Evolutionary conservation across 2,113 vertebrate species (phyloP), one percentile per base, ranked within the genome.

Genomic region (Paralichthys olivaceus): DNA sequence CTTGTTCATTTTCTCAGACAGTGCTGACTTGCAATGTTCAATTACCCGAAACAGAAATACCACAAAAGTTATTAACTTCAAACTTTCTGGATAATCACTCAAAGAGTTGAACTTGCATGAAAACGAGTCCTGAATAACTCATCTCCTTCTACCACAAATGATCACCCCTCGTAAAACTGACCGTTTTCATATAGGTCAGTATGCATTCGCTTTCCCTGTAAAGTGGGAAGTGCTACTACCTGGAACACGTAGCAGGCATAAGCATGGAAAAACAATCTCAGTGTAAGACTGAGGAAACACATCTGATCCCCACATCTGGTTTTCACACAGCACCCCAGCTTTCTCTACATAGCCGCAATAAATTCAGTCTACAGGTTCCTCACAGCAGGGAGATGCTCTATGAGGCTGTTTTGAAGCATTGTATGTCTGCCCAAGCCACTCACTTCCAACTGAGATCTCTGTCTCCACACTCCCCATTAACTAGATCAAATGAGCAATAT

Each of bases 401-500:
- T 29, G 26, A 32, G 14, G 32, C 25, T 26, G 37, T 63, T 78
- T 62, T 17, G 15, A 63, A 70, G 74, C 47, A 43, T 32, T 11
- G 15, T 37, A 47, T 13, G 6, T 62, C 61, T 57, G 53, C 23
- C 43, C 14, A 7, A 65, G 68, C 54, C 40, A 26, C 40, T 70
- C 60, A 75, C 40, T 77, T 62, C 62, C 58, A 65, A 60, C 45
- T 17, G 60, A 79, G 56, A 58, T 64, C 49, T 54, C 40, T 57
- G 69, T 65, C 69, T 76, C 57, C 59, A 45, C 34, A 28, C 64
- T 71, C 64, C 51, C 67, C 69, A 45, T 68, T 72, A 70, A 69
- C 71, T 43, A 55, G 28, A 84, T 83, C 84, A 87, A 84, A 78
- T 49, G 3, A 60, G 68, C 64, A 71, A 83, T 59, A 64, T 57